Evolutionary conservation across 23 tunicate species (phyloP).

Genomic region (Ascidia mentula): DNA sequence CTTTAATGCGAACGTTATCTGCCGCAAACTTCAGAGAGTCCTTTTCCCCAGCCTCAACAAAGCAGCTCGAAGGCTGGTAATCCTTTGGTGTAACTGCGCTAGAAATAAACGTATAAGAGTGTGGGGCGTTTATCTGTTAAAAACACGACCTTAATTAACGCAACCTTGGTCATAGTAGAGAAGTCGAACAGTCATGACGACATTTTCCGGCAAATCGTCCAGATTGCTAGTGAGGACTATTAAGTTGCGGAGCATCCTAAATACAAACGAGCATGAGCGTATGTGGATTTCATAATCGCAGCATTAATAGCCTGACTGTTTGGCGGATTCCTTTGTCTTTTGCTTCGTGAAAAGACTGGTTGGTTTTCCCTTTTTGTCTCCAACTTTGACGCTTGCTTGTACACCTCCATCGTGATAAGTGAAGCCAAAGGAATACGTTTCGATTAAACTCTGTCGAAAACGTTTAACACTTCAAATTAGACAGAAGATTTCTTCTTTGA

Average conservation of each 20-base stretch:
- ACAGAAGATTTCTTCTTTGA: too few species aligned
- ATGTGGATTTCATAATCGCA: background rate
- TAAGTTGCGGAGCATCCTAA: slow-evolving; percentile 63
- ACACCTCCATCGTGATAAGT: slow-evolving; percentile 55
- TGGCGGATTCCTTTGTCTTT: slow-evolving; percentile 53
- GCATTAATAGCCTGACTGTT: slow-evolving; percentile 19
- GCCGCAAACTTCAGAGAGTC: slow-evolving; percentile 15
- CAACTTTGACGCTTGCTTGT: slow-evolving; percentile 31
- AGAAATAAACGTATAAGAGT: too few species aligned
- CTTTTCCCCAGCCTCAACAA: slow-evolving; percentile 30
- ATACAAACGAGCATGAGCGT: background rate
- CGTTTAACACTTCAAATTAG: too few species aligned
- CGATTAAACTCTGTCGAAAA: slow-evolving; percentile 58
- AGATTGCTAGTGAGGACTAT: slow-evolving; percentile 31
- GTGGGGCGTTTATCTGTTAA: too few species aligned
- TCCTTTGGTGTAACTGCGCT: slow-evolving; percentile 60
- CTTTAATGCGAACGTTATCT: slow-evolving; percentile 31
- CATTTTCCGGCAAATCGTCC: slow-evolving; percentile 36
- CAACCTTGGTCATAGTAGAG: slow-evolving; percentile 63
- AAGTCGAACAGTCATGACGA: slow-evolving; percentile 51
- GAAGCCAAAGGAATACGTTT: slow-evolving; percentile 73
- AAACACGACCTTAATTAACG: background rate
- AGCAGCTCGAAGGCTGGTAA: slow-evolving; percentile 84
- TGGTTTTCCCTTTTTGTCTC: background rate
- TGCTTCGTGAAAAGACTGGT: slow-evolving; percentile 22